Conservation (phyloP, 2,113 vertebrate genomes). For the Esox niger region DNA sequence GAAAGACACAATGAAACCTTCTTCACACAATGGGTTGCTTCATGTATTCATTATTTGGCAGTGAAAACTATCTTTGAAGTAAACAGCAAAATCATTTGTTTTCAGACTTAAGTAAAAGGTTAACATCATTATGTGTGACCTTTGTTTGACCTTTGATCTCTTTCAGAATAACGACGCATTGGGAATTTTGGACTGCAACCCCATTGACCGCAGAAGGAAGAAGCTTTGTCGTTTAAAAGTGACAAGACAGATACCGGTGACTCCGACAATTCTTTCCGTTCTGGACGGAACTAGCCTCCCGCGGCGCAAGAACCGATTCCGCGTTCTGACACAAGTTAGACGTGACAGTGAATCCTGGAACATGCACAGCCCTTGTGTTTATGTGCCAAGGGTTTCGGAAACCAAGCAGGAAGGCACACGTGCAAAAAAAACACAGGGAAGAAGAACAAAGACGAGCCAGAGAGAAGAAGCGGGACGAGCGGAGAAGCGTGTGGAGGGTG, state of each 20-base stretch:
- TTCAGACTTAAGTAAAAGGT: not conserved
- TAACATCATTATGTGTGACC: not conserved
- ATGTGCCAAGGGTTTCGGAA: too few species aligned
- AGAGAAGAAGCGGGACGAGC: not conserved
- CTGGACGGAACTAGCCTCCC: too few species aligned
- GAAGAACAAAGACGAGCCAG: too few species aligned
- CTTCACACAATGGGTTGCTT: not conserved
- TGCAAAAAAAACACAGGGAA: too few species aligned
- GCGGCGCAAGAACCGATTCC: too few species aligned
- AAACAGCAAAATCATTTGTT: not conserved
- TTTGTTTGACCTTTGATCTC: constrained; percentile 31
- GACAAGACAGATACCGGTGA: too few species aligned
- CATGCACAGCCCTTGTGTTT: too few species aligned
- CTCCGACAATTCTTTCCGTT: too few species aligned
- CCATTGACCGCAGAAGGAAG: not conserved
- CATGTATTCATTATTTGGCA: not conserved
- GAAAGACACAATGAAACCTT: not conserved
- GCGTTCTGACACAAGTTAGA: too few species aligned
- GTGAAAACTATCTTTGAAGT: not conserved
- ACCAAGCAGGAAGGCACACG: not conserved
- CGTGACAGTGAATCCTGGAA: too few species aligned
- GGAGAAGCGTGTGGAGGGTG: constrained; percentile 12
- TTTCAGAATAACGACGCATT: constrained; percentile 28
- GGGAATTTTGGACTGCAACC: constrained; percentile 6
- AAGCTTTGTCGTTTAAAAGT: too few species aligned